Percentiles rank a stretch among this genome's conserved stretches.
These are phyloP conservation scores for Acrocephalus scirpaceus DNA, from an alignment of 2,797 vertebrate genomes.

Conservation along the genomic window DNA sequence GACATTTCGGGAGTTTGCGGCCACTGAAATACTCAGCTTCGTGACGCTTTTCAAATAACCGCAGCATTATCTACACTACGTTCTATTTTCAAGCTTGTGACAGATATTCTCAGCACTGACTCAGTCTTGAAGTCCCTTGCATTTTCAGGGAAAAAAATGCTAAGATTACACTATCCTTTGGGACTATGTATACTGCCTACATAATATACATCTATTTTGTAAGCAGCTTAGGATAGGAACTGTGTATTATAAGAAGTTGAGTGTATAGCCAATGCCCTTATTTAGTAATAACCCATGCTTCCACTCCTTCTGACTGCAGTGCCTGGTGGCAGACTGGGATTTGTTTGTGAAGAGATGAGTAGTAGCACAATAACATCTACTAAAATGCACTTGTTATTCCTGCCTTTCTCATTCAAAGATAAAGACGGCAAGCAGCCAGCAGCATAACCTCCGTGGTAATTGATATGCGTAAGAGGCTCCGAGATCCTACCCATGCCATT, in stretches of 20 bases:
- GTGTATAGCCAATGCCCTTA: not conserved
- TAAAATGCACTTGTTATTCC: not conserved
- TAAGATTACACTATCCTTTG: not conserved
- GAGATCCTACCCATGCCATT: not conserved
- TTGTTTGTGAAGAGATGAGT: not conserved
- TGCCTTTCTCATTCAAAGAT: not conserved
- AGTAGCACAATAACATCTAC: not conserved
- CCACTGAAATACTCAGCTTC: not conserved
- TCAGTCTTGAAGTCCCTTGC: not conserved
- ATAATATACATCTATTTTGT: not conserved
- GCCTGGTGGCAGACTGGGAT: not conserved
- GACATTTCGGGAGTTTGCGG: not conserved
- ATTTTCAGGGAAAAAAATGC: constrained; percentile 17
- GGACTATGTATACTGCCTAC: not conserved
- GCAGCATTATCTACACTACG: not conserved
- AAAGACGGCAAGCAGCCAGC: not conserved
- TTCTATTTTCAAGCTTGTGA: not conserved
- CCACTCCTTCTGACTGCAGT: not conserved
- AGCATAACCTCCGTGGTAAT: not conserved
- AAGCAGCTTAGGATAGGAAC: constrained; percentile 10
- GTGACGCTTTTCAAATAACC: not conserved
- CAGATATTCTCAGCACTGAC: not conserved
- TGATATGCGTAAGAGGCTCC: not conserved
- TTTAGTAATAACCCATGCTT: constrained; percentile 30
- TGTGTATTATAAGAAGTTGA: not conserved